Evolutionary conservation across 1,140 invertebrate genomes (phyloP).

Genomic region (Macrocentrus cingulum): DNA sequence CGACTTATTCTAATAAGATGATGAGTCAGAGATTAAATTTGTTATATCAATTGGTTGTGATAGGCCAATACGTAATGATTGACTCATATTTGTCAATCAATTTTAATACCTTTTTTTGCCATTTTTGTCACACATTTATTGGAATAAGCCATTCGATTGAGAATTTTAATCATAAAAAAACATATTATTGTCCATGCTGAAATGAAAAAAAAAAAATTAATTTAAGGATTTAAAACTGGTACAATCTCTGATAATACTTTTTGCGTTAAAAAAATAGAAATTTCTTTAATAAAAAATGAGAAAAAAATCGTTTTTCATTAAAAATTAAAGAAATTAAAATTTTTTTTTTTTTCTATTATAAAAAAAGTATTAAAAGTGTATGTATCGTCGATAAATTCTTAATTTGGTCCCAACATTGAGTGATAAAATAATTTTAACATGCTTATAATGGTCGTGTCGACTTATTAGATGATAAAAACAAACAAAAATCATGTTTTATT

Average conservation of each 20-base stretch:
- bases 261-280: no score
- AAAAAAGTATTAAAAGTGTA: background rate
- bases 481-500: no score
- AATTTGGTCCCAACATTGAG: conserved; percentile 2
- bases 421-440: no score
- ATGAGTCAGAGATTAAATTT: conserved; percentile 16
- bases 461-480: no score
- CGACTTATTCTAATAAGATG: conserved; percentile 26
- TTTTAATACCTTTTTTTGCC: background rate
- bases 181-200: background rate
- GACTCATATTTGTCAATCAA: background rate
- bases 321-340: no score
- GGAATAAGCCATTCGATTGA: conserved; percentile 23
- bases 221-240: background rate
- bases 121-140: conserved; percentile 26
- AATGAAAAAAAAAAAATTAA: background rate
- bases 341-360: no score
- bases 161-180: conserved; percentile 14
- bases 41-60: conserved; percentile 18
- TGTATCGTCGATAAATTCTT: conserved; percentile 3
- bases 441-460: no score
- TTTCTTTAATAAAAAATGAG: no score
- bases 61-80: background rate
- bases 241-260: no score
- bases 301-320: no score